Base-by-base conservation (phyloP, 1,140 invertebrate genomes). In the Cydia splendana region DNA sequence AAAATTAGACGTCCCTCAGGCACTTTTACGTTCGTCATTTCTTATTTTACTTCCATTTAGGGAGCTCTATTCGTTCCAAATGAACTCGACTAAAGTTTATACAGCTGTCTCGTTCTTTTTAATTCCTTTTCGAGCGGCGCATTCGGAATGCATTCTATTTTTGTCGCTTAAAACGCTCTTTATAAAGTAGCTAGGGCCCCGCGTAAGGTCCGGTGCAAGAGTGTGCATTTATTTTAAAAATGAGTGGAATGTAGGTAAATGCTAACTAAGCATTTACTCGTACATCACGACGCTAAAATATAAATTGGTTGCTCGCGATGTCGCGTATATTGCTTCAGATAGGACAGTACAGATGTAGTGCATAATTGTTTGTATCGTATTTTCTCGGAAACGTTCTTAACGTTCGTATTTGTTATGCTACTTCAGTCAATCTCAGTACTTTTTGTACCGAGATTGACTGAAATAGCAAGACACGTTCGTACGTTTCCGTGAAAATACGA, bases 81-180 rank as follows among this genome's bases (percentile, higher is more conserved):
- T 69, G 65, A 69, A 69, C 65, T 69, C 65, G 28, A n/a, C 57
- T 69, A 69, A 69, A 69, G 65, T 69, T 69, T 69, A 69, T 69
- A 69, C 65, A 69, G 65, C 65, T 69, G 65, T 38, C 30, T 38
- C 65, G 28, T 30, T 69, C 65, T 69, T 69, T 62, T 69, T 69
- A 34, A 69, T 69, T 69, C 65, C 65, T 69, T 69, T 69, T 69
- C 12, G 28, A 9, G n/a, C 18, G 15, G 65, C 30, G 65, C 65
- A 69, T 69, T 69, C 65, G 24, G 65, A 38, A 69, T 69, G 65
- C 65, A 69, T 24, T 69, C 65, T 69, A 69, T 69, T 69, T 69
- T 69, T 69, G 65, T 69, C 65, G 30, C 30, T 69, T 38, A 69
- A 69, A 69, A 69, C 65, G 65, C 65, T 69, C 65, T 69, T 69